Evolutionary conservation across 2,888 invertebrate species (phyloP).

Genomic region (Macrosiphum euphorbiae): DNA sequence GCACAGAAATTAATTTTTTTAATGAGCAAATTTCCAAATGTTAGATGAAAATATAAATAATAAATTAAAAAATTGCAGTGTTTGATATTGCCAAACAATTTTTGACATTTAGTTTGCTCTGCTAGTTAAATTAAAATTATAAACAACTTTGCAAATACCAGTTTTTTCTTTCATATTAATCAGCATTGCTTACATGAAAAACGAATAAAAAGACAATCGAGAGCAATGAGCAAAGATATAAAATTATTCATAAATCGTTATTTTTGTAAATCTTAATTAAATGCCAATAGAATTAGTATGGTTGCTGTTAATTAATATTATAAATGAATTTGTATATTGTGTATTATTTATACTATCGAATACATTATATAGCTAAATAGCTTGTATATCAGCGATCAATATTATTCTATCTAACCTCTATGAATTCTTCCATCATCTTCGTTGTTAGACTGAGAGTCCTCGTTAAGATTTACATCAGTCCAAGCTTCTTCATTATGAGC

Average conservation of each 20-base stretch:
- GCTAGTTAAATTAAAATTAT: neutral
- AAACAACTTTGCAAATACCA: neutral
- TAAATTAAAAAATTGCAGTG: neutral
- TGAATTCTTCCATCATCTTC: constrained; percentile 54
- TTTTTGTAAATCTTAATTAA: neutral
- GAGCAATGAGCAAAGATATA: neutral
- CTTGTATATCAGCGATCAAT: neutral
- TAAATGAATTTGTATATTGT: neutral
- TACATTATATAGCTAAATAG: neutral
- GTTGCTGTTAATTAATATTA: neutral
- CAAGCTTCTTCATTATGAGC: constrained; percentile 82
- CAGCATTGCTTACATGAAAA: neutral
- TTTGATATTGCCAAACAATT: neutral
- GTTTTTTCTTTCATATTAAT: neutral
- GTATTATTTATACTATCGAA: neutral
- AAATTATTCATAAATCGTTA: neutral
- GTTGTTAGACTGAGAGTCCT: constrained; percentile 75
- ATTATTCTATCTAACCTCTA: constrained; percentile 30
- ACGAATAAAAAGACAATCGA: neutral
- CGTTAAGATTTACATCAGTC: constrained; percentile 93
- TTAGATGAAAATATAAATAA: neutral
- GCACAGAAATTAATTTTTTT: constrained; percentile 55
- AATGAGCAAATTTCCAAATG: neutral
- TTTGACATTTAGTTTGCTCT: neutral
- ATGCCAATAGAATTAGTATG: neutral